Evolutionary conservation across 2,888 invertebrate genomes (phyloP), one percentile per base, ranked within the genome.

Genomic region (Drosophila robusta): DNA sequence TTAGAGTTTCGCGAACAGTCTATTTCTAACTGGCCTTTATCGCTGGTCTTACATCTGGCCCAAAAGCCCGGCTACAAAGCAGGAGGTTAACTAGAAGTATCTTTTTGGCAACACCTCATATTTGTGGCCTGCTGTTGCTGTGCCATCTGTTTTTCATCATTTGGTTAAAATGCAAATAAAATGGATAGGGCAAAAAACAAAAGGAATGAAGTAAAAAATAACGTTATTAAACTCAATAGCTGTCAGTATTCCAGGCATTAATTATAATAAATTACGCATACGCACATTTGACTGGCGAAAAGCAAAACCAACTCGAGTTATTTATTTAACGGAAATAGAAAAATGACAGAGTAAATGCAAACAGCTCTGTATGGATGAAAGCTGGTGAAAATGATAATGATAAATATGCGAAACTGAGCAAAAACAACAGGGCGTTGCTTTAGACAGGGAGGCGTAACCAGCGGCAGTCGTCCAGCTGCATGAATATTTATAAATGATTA

Each of bases 401-500:
- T 79, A 77, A 87, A 83, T 87, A 82, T 64, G 69, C 64, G 24
- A 34, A 54, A 42, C n/a, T 16, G 24, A 32, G 45, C 49, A 47
- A 49, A 49, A 56, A 46, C 24, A 56, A 24, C 36, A 42, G 39
- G 55, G 42, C 47, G 49, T 52, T 54, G 52, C 54, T 29, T 47
- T 11, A 26, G 14, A 36, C 16, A 11, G 26, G 7, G 18, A 18
- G 58, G 63, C 58, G 57, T 56, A 68, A 56, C 50, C 55, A 38
- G 38, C n/a, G 34, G 32, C 47, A 36, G 24, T 38, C 41, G 47
- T 29, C 61, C 64, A 62, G n/a, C 58, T 46, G 42, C 41, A 66
- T 81, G 80, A 87, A 83, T 87, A 82, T 88, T 69, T 72, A 78
- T 82, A 67, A 83, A 83, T 82, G 83, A 83, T 88, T 88, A 82